Base-by-base conservation (phyloP, 1,140 invertebrate species). In the Adoxophyes honmai region DNA sequence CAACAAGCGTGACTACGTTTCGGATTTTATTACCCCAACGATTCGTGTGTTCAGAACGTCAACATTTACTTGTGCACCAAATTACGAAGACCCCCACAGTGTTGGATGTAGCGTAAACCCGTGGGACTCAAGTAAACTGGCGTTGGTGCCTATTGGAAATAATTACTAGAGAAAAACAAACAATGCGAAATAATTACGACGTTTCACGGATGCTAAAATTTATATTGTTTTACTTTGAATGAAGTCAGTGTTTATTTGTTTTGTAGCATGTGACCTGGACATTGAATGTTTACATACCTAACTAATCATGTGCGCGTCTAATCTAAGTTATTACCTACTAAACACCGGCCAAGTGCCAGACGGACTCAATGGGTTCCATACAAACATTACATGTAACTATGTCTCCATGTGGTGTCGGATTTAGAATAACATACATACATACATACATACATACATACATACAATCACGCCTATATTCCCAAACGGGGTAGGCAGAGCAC, bases 1-100 rank as follows among this genome's bases (percentile, higher is more conserved):
- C 11, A 28, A 48, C 21, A 48, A 18, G 28, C 57, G 57, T 58
- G 64, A 62, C 60, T 53, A 51, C 28, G 42, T 59, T 61, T 65
- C 57, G 65, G 62, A 71, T 68, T 70, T 71, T 71, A 68, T 63
- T 63, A 34, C 60, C 44, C 44, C 36, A 13, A 58, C 28, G 63
- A 63, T 57, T 44, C 9, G 55, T 58, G 55, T 55, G 68, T 68
- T 44, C 54, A 44, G 52, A 55, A 14, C 58, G 54, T 57, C 42
- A 35, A 54, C 60, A 39, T 67, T 57, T 63, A 62, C 56, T 35
- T 44, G 16, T n/a, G 11, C 1, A 13, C 42, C 18, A 48, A 28
- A 8, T 6, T n/a, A 28, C 4, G 4, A 10, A 28, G 18, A 13
- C 5, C 18, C 16, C 4, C 11, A 60, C 57, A 65, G 58, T 52